Percentiles rank a stretch among this genome's conserved stretches.
Conservation (phyloP, 2,888 invertebrate genomes). For the Platynereis dumerilii region DNA sequence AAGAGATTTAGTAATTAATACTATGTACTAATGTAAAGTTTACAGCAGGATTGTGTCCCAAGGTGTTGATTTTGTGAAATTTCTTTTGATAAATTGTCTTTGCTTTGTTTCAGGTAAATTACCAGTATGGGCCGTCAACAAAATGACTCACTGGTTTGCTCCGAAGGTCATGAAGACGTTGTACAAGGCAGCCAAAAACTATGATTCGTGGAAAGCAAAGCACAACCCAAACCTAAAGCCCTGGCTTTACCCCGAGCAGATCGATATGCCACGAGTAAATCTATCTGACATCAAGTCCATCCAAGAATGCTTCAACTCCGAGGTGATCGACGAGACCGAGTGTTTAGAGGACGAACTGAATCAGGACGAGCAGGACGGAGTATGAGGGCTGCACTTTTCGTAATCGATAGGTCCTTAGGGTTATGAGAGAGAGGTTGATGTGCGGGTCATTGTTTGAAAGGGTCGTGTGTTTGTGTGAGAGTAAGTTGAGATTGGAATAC, state of each 20-base stretch:
- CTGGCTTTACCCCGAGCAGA: slow-evolving; percentile 87
- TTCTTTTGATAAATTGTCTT: background rate
- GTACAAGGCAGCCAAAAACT: slow-evolving; percentile 78
- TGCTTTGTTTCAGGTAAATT: slow-evolving; percentile 64
- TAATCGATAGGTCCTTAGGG: too few species aligned
- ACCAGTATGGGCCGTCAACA: slow-evolving; percentile 90
- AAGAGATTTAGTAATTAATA: too few species aligned
- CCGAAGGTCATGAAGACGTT: slow-evolving; percentile 73
- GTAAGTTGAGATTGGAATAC: too few species aligned
- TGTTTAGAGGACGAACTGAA: slow-evolving; percentile 30
- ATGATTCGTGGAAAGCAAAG: slow-evolving; percentile 82
- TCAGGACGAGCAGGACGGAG: slow-evolving; percentile 23
- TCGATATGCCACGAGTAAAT: slow-evolving; percentile 75
- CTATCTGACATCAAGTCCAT: slow-evolving; percentile 67
- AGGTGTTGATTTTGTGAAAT: too few species aligned
- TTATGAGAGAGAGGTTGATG: too few species aligned
- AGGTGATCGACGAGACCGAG: slow-evolving; percentile 30
- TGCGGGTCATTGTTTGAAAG: too few species aligned
- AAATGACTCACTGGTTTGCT: slow-evolving; percentile 82
- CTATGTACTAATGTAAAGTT: too few species aligned
- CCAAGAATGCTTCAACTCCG: slow-evolving; percentile 34
- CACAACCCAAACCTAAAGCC: slow-evolving; percentile 81
- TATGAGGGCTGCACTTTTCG: slow-evolving; percentile 6
- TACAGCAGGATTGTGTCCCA: too few species aligned
- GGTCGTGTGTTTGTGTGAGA: too few species aligned